Evolutionary conservation across 1,140 invertebrate species (phyloP).

Genomic region (Rhyacophila brunnea): DNA sequence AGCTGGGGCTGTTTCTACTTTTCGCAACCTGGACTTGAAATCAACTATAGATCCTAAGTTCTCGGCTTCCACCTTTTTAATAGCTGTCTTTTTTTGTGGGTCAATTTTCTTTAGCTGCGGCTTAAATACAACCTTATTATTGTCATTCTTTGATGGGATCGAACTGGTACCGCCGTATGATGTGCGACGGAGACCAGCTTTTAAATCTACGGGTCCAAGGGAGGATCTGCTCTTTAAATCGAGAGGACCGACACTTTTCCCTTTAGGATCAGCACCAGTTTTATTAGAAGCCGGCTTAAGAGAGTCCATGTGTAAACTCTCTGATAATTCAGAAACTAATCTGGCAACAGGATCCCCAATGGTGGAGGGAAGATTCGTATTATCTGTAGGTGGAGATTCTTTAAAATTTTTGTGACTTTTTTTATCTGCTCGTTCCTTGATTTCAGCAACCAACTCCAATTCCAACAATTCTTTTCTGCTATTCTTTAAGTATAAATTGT

Average conservation of each 20-base stretch:
- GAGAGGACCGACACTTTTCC: slow-evolving; percentile 35
- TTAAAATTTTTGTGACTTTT: slow-evolving; percentile 53
- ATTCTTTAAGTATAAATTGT: neutral
- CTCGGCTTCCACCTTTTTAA: slow-evolving; percentile 55
- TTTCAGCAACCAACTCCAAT: slow-evolving; percentile 75
- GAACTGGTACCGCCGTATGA: slow-evolving; percentile 35
- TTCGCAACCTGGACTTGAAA: slow-evolving; percentile 80
- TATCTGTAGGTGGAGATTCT: slow-evolving; percentile 49
- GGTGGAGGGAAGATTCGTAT: slow-evolving; percentile 39
- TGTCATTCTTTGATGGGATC: slow-evolving; percentile 38
- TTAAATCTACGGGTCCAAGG: slow-evolving; percentile 50
- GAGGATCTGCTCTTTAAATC: too few relatives aligned
- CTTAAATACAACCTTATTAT: slow-evolving; percentile 54
- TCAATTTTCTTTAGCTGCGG: slow-evolving; percentile 69
- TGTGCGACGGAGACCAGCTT: slow-evolving; percentile 53
- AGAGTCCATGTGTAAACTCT: slow-evolving; percentile 58
- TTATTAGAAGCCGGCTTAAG: slow-evolving; percentile 37
- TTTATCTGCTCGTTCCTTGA: slow-evolving; percentile 73
- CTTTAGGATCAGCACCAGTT: slow-evolving; percentile 4
- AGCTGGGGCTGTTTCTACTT: slow-evolving; percentile 63
- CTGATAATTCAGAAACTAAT: slow-evolving; percentile 71
- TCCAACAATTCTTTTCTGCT: slow-evolving; percentile 66
- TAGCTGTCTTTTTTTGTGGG: slow-evolving; percentile 52
- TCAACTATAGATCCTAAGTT: slow-evolving; percentile 69
- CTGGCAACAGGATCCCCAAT: slow-evolving; percentile 73